Base-by-base conservation (phyloP, 2,113 vertebrate genomes). In the Xyrauchen texanus region DNA sequence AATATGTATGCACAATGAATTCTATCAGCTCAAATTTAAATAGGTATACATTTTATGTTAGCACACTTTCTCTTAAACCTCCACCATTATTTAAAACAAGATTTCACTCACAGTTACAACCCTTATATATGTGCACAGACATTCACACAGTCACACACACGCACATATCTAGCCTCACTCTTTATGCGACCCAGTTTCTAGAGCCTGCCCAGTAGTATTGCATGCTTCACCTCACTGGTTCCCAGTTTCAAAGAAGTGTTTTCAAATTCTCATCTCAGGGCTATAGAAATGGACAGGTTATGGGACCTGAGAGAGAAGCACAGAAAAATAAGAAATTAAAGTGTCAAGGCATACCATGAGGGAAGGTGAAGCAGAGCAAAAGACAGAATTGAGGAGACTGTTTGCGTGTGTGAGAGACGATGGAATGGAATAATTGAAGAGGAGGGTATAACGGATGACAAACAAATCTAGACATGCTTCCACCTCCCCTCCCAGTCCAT, bases 391-490 rank as follows among this genome's bases (percentile, higher is more conserved):
- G 21, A 52, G 65, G 21, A 34, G 8, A 15, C 8, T 64, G 66
- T 73, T 21, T 71, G 62, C 53, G 66, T 34, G 21, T 34, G 1
- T 34, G 34, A 42, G 76, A 65, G 51, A 46, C 68, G 74, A 77
- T 55, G 76, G 73, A 42, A 81, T 79, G 51, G 64, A 81, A 74
- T 67, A 75, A 77, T 53, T 71, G 77, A 83, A 86, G 67, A 34
- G 82, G 84, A 68, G 76, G 86, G 82, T 79, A 76, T 87, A 84
- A 86, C 77, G 76, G 82, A 84, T 69, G 69, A 86, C 85, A 86
- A 86, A 83, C 84, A 87, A 84, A 87, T 86, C 86, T 80, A 79
- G 86, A 87, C 86, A 85, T 86, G 86, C 66, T 78, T 65, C 67
- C 70, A 68, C 68, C 12, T 68, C 49, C 47, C 70, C 71, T 68